Evolutionary conservation across 1,140 invertebrate species (phyloP).

Genomic region (Achroia grisella): DNA sequence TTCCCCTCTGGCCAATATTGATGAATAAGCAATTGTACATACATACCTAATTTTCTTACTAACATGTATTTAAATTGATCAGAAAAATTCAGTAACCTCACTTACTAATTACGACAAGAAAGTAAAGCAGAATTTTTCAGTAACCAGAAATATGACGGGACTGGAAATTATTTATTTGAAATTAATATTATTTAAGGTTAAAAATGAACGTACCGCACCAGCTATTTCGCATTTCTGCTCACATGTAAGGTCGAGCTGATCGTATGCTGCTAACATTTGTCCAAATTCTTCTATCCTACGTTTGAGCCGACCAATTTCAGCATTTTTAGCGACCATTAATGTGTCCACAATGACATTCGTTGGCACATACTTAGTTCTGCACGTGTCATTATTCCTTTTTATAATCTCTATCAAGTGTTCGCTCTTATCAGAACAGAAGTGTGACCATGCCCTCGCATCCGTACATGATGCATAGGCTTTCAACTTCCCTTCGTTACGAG

Average conservation of each 20-base stretch:
- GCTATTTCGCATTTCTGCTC: conserved; percentile 62
- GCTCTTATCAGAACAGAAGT: conserved; percentile 54
- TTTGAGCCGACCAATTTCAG: conserved; percentile 60
- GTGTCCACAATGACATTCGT: conserved; percentile 67
- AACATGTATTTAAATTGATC: too few relatives aligned
- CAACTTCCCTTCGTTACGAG: conserved; percentile 60
- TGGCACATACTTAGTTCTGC: conserved; percentile 57
- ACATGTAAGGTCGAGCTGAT: conserved; percentile 51
- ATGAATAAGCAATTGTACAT: too few relatives aligned
- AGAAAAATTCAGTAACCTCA: too few relatives aligned
- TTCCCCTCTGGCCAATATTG: too few relatives aligned
- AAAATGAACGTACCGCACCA: conserved; percentile 36
- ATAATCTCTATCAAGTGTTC: conserved; percentile 64
- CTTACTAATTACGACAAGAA: too few relatives aligned
- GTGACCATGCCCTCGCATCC: conserved; percentile 63
- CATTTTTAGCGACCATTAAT: conserved; percentile 63
- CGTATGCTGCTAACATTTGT: conserved; percentile 53
- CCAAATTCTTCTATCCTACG: conserved; percentile 62
- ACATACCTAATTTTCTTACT: too few relatives aligned
- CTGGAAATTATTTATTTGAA: too few relatives aligned
- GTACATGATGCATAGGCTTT: conserved; percentile 64
- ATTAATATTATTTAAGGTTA: too few relatives aligned
- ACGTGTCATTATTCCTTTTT: conserved; percentile 56
- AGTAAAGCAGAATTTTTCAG: too few relatives aligned
- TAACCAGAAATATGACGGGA: too few relatives aligned